Evolutionary conservation across 2,888 invertebrate species (phyloP).

Genomic region (Orchestes rusci): DNA sequence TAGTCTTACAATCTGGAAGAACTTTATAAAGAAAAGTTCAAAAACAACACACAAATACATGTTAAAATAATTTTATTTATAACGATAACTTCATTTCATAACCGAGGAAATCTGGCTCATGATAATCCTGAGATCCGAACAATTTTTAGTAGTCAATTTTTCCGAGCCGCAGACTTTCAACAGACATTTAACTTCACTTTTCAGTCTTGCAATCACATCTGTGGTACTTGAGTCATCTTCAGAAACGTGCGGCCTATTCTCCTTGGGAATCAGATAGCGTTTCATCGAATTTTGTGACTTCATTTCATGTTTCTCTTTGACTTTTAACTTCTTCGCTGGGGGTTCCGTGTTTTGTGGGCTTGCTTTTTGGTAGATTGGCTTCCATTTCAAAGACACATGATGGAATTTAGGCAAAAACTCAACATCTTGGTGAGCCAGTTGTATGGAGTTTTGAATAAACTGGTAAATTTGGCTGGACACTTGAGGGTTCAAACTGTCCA

Average conservation of each 20-base stretch:
- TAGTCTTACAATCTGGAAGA: too few relatives aligned
- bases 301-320: not conserved
- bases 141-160: constrained; percentile 28
- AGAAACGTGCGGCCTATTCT: too few relatives aligned
- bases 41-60: too few relatives aligned
- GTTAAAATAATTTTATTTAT: not conserved
- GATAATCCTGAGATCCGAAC: constrained; percentile 26
- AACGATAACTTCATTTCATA: constrained; percentile 10
- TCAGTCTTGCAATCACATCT: constrained; percentile 26
- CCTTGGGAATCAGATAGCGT: not conserved
- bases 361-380: not conserved
- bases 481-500: constrained; percentile 10
- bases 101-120: constrained; percentile 28
- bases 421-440: not conserved
- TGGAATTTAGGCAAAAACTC: constrained; percentile 1
- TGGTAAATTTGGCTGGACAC: constrained; percentile 9
- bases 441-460: constrained; percentile 2
- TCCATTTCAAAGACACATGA: constrained; percentile 16
- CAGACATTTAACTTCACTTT: constrained; percentile 30
- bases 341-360: constrained; percentile 8
- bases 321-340: too few relatives aligned
- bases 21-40: too few relatives aligned
- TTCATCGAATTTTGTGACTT: not conserved
- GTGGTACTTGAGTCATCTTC: constrained; percentile 14
- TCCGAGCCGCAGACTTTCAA: constrained; percentile 27